These are phyloP conservation scores for Centropyge bicolor DNA, from an alignment of 2,797 vertebrate genomes.

Conservation along the genomic window DNA sequence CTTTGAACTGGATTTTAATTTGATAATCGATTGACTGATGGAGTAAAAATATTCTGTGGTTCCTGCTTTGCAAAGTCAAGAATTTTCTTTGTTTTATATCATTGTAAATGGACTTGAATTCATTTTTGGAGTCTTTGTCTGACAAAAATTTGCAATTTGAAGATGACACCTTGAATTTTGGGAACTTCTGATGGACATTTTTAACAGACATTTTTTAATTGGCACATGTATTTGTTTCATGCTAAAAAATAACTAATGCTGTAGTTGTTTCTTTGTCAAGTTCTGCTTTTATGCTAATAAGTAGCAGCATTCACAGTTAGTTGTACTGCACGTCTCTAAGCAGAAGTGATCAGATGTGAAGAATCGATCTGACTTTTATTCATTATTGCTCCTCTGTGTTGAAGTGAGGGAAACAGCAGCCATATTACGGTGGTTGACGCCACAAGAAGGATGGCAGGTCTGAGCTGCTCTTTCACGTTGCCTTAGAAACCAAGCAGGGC, in stretches of 20 bases:
- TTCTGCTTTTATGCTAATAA: background rate
- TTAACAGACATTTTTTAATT: no score
- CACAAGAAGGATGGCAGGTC: constrained; percentile 52
- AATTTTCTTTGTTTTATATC: background rate
- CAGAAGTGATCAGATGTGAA: background rate
- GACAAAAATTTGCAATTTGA: background rate
- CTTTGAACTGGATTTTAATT: background rate
- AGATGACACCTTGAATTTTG: background rate
- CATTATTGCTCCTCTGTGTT: constrained; percentile 2
- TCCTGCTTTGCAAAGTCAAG: background rate
- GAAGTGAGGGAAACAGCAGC: constrained; percentile 45
- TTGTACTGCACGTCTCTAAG: background rate
- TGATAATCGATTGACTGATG: background rate
- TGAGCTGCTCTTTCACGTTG: constrained; percentile 72
- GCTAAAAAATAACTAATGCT: background rate
- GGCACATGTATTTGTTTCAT: background rate
- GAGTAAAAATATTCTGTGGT: background rate
- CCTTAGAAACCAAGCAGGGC: constrained; percentile 77
- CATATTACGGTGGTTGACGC: constrained; percentile 45
- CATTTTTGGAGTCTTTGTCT: background rate
- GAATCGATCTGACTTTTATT: background rate
- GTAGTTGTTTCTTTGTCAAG: background rate
- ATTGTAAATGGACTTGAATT: background rate
- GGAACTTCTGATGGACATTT: background rate
- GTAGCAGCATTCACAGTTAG: background rate